Conservation (phyloP, 2,113 vertebrate genomes). For the Otocyon megalotis region DNA sequence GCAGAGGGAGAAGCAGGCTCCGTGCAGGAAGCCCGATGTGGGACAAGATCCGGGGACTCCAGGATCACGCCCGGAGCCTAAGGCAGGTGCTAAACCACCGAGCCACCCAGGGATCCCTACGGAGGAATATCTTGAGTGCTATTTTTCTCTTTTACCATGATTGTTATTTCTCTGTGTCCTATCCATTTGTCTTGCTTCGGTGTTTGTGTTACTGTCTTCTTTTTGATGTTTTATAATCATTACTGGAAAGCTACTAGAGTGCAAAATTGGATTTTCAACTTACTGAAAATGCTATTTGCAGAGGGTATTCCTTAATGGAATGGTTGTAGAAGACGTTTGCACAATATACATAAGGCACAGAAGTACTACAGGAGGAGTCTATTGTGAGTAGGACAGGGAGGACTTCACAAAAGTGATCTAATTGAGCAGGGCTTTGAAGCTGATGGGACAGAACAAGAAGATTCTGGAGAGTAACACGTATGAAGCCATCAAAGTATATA, state of each 20-base stretch:
- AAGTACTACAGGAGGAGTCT: background rate
- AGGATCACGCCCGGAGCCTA: too few species aligned
- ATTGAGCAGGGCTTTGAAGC: background rate
- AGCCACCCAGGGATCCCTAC: too few species aligned
- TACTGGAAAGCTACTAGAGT: background rate
- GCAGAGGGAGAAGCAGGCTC: too few species aligned
- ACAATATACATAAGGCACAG: background rate
- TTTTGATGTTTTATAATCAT: background rate
- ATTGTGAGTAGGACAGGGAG: background rate
- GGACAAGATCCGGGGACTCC: too few species aligned
- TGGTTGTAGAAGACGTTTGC: background rate
- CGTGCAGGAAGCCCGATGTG: too few species aligned
- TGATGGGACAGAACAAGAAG: background rate
- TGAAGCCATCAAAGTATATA: background rate
- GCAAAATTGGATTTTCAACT: conserved; percentile 3
- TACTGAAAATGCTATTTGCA: background rate
- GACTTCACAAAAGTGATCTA: background rate
- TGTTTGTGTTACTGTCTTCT: conserved; percentile 43
- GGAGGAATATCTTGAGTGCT: background rate
- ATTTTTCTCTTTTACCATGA: background rate
- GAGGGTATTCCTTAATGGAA: background rate
- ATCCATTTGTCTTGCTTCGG: background rate
- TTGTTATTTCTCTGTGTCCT: background rate
- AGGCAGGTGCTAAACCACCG: too few species aligned
- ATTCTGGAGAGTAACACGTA: background rate